phyloP scores from a whole-genome alignment of 2,888 invertebrate genomes.

The Matsumyia berberina region DNA sequence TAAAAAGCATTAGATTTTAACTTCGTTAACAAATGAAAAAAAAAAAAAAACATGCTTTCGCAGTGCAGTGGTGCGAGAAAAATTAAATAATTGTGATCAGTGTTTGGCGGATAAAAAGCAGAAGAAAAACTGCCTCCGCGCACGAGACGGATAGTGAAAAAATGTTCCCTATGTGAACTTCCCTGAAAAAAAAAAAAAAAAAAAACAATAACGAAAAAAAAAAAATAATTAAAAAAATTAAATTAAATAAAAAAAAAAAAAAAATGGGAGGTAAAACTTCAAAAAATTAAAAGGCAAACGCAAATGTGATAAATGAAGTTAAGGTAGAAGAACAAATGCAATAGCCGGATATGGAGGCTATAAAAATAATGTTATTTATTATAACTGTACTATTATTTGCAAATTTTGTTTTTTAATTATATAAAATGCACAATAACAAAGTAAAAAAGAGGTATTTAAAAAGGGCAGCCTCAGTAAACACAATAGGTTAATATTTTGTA shows the following conservation, averaged over 20 bases:
- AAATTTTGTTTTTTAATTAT: background rate
- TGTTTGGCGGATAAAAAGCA: too few relatives aligned
- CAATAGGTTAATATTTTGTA: background rate
- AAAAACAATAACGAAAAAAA: too few relatives aligned
- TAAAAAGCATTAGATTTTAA: too few relatives aligned
- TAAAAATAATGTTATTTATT: background rate
- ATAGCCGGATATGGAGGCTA: background rate
- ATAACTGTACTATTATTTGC: background rate
- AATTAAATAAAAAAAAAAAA: background rate
- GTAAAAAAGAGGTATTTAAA: background rate
- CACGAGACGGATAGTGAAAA: too few relatives aligned
- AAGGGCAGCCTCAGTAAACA: slow-evolving; percentile 1
- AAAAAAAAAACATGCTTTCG: too few relatives aligned
- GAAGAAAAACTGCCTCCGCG: too few relatives aligned
- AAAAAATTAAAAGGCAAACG: background rate
- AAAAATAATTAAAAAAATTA: too few relatives aligned
- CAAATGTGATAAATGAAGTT: background rate
- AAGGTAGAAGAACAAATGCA: background rate
- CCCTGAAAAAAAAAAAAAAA: too few relatives aligned
- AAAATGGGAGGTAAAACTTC: background rate
- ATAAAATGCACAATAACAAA: slow-evolving; percentile 5
- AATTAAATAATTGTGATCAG: too few relatives aligned
- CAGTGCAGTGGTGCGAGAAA: too few relatives aligned
- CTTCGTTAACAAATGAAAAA: too few relatives aligned
- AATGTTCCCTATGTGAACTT: too few relatives aligned